A percentile compares a stretch with the other conserved stretches of the same genome.
phyloP scores from a whole-genome alignment of 1,140 invertebrate genomes.

The Drosophila willistoni region DNA sequence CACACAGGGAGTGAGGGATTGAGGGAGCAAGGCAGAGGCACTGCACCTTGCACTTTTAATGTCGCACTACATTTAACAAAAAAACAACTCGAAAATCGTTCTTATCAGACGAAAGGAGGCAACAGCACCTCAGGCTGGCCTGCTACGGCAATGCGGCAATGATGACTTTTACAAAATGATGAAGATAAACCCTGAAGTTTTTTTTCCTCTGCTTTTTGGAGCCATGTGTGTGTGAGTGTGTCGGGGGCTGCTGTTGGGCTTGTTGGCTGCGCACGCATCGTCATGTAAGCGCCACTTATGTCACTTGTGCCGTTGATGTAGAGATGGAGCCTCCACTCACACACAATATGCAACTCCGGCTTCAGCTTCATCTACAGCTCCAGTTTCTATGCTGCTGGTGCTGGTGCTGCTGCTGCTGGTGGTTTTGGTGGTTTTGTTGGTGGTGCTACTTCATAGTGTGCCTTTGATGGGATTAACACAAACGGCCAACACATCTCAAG shows the following conservation, averaged over 20 bases:
- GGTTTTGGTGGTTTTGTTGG: conserved; percentile 51
- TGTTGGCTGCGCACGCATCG: conserved; percentile 79
- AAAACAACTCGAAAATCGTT: conserved; percentile 57
- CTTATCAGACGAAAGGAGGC: conserved; percentile 58
- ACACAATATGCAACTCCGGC: conserved; percentile 49
- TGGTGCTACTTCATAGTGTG: conserved; percentile 76
- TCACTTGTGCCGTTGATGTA: conserved; percentile 82
- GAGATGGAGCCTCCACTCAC: conserved; percentile 63
- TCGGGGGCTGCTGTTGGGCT: conserved; percentile 41
- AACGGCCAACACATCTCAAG: conserved; percentile 80
- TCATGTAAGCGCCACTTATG: conserved; percentile 83
- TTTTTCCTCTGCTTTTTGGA: conserved; percentile 29
- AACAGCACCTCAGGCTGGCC: conserved; percentile 2
- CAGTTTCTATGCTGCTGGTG: conserved; percentile 27
- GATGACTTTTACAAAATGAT: conserved; percentile 74
- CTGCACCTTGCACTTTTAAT: conserved; percentile 45
- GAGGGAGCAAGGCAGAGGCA: not conserved
- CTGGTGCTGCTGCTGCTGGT: conserved; percentile 29
- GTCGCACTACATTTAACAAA: conserved; percentile 70
- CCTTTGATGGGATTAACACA: conserved; percentile 79
- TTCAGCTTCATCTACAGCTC: conserved; percentile 38
- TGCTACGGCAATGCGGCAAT: conserved; percentile 13
- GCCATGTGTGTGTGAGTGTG: conserved; percentile 22
- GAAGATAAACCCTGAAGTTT: conserved; percentile 53
- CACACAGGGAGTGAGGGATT: conserved; percentile 45